Base-by-base conservation (phyloP, 2,797 vertebrate species). In the Iguana delicatissima region DNA sequence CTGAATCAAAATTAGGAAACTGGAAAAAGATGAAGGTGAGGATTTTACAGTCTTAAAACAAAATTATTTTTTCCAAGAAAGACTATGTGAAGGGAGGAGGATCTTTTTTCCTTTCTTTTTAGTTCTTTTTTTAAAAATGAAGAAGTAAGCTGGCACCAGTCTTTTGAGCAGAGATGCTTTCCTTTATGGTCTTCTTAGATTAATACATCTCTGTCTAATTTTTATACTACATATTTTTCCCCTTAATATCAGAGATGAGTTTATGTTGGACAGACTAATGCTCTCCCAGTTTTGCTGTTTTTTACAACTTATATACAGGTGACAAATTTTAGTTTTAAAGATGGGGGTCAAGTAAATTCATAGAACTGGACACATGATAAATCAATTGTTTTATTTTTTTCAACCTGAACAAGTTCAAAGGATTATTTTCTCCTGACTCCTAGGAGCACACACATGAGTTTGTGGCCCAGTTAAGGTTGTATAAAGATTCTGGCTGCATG, bases 1-100 rank as follows among this genome's bases (percentile, higher is more conserved):
- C 96, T 96, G 97, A 97, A 97, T 97, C 94, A 89, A 97, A 97
- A 97, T 97, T 96, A 97, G 95, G 95, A 95, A 96, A 92, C 95
- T 94, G 94, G 6, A 89, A 91, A 96, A 96, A 55, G 62, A 96
- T 94, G 94, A 97, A 96, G 96, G 93, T 96, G 94, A 95, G 93
- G 94, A 96, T 96, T 97, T 96, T 92, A 93, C 93, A 95, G 95
- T 97, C 95, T 97, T 97, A 96, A 96, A 97, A 95, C 89, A 95
- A 97, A 96, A 86, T 86, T 86, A 94, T 94, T 91, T 96, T 96
- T 85, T 92, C 94, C 94, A 82, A 85, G 91, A 85, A 93, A 93
- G 91, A 79, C 83, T 73, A 50, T 26, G 73, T 81, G 91, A 80
- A 87, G 89, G 76, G 42, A 74, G n/a, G 5, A 38, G 8, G 73